A percentile compares a stretch with the other conserved stretches of the same genome.
Evolutionary conservation across 2,888 invertebrate genomes (phyloP).

Genomic region (Dicycla oo): DNA sequence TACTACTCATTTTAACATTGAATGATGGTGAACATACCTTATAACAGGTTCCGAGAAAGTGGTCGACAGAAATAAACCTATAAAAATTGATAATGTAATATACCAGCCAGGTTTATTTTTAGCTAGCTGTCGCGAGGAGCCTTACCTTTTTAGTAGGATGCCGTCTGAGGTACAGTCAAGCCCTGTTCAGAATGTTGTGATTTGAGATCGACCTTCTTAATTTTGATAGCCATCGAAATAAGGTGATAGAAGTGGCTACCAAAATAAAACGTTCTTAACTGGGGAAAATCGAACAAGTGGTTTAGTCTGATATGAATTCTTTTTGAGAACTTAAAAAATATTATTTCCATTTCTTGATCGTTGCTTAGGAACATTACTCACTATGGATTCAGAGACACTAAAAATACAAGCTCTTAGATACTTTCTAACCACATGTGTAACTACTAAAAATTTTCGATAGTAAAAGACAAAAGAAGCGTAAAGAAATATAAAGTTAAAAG

Average conservation of each 20-base stretch:
- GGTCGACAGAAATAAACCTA: constrained; percentile 44
- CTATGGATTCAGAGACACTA: neutral
- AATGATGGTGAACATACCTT: constrained; percentile 48
- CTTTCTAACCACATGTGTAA: neutral
- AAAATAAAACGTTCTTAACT: no score
- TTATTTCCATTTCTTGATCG: neutral
- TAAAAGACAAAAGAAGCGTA: constrained; percentile 18
- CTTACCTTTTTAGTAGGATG: constrained; percentile 24
- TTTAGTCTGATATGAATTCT: neutral
- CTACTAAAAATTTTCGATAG: constrained; percentile 21
- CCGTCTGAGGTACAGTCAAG: neutral
- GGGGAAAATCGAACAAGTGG: neutral
- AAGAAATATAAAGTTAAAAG: constrained; percentile 26
- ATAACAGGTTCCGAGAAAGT: constrained; percentile 57
- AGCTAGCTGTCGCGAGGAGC: constrained; percentile 15
- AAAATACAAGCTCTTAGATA: neutral
- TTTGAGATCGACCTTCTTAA: constrained; percentile 2
- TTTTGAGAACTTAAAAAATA: neutral
- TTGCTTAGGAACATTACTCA: neutral
- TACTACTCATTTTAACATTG: constrained; percentile 54
- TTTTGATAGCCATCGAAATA: neutral
- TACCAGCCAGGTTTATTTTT: constrained; percentile 46
- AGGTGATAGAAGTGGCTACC: neutral
- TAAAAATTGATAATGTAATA: constrained; percentile 52
- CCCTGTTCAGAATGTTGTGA: constrained; percentile 13